A percentile compares a stretch with the other conserved stretches of the same genome.
Evolutionary conservation across 2,888 invertebrate genomes (phyloP).

Genomic region (Lucinisca nassula): DNA sequence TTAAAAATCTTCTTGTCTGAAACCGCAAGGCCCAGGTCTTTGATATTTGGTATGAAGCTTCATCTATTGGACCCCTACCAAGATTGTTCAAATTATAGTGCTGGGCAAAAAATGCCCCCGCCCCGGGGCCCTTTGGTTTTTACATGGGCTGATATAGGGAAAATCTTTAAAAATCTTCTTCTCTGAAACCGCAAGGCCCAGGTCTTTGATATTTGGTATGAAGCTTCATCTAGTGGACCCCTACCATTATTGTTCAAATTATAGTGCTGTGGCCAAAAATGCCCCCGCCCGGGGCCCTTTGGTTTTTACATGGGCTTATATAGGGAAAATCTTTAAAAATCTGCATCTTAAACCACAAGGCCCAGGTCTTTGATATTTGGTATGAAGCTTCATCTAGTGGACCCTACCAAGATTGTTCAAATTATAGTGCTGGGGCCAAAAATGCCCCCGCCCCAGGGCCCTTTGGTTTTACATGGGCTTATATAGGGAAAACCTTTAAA

Average conservation of each 20-base stretch:
- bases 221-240: neutral
- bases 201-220: neutral
- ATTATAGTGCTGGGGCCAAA: neutral
- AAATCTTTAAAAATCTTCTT: conserved; percentile 7
- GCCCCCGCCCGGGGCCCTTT: neutral
- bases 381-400: neutral
- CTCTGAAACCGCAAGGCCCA: neutral
- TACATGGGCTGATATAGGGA: neutral
- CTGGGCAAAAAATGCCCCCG: too few species aligned
- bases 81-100: too few species aligned
- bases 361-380: neutral
- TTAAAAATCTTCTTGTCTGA: too few species aligned
- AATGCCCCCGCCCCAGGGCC: neutral
- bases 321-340: neutral
- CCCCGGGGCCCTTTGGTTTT: too few species aligned
- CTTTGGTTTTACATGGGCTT: neutral
- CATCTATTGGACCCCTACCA: too few species aligned
- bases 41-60: too few species aligned
- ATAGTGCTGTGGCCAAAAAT: neutral
- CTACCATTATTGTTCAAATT: neutral
- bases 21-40: too few species aligned
- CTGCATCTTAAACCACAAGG: neutral
- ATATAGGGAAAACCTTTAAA: neutral
- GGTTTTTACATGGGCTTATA: neutral
- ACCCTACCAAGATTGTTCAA: neutral